A percentile compares a stretch with the other conserved stretches of the same genome.
Conservation (phyloP, 2,888 invertebrate species). For the Eulithis prunata region DNA sequence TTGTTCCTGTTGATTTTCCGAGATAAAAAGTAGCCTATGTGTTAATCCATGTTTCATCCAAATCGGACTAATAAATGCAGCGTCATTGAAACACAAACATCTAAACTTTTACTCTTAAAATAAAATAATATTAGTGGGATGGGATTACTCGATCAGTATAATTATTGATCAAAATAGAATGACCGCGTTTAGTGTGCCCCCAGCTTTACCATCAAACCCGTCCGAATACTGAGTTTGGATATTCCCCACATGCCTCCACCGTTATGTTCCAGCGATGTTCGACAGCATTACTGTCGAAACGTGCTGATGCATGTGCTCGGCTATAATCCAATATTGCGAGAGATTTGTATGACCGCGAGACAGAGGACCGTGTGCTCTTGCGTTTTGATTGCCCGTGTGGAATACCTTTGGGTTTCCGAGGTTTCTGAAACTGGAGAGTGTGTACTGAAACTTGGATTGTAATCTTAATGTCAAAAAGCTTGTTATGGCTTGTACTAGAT, state of each 20-base stretch:
- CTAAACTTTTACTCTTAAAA: no score
- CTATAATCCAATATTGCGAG: conserved; percentile 47
- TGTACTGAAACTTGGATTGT: no score
- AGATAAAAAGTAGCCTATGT: no score
- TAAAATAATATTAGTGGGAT: no score
- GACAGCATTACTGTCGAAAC: conserved; percentile 64
- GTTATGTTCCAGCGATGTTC: conserved; percentile 63
- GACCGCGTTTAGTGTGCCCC: background rate
- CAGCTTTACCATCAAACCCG: conserved; percentile 19
- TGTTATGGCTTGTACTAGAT: background rate
- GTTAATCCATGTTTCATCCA: no score
- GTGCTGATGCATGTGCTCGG: conserved; percentile 67
- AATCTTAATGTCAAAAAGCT: no score
- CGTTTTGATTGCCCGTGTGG: conserved; percentile 2
- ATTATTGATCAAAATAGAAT: background rate
- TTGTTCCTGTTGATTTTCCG: no score
- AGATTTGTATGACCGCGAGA: conserved; percentile 29
- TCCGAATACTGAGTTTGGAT: conserved; percentile 45
- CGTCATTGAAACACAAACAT: no score
- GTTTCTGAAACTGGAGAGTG: no score
- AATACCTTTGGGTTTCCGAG: no score
- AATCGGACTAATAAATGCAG: no score
- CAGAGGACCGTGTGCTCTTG: conserved; percentile 2
- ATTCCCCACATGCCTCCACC: conserved; percentile 51
- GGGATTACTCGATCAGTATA: no score